Evolutionary conservation across 2,888 invertebrate genomes (phyloP).

Genomic region (Melinaea marsaeus): DNA sequence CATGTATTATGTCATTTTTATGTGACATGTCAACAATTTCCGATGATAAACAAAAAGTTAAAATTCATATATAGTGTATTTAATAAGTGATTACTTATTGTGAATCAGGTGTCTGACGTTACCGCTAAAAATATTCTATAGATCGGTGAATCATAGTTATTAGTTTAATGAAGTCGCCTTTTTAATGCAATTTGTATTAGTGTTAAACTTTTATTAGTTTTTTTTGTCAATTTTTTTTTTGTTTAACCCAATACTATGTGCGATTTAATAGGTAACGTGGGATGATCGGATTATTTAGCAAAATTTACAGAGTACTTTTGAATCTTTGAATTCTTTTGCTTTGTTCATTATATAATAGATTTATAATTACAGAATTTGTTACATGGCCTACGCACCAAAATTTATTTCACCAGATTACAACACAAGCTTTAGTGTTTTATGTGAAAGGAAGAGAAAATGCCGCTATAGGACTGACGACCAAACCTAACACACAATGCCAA

Average conservation of each 20-base stretch:
- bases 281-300: neutral
- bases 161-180: no score
- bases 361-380: constrained; percentile 14
- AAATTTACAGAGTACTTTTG: neutral
- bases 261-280: neutral
- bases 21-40: no score
- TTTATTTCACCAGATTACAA: constrained; percentile 12
- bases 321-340: neutral
- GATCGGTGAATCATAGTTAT: no score
- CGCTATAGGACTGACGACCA: constrained; percentile 13
- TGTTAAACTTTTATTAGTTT: no score
- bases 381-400: constrained; percentile 9
- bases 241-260: neutral
- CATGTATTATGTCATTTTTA: no score
- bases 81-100: no score
- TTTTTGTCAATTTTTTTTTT: no score
- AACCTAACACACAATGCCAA: constrained; percentile 13
- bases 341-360: neutral
- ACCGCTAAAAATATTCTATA: no score
- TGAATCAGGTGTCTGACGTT: no score
- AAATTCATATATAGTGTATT: no score
- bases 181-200: no score
- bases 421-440: constrained; percentile 14
- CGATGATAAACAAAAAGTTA: no score
- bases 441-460: constrained; percentile 19